Evolutionary conservation across 2,113 vertebrate genomes (phyloP).

Genomic region (Alligator mississippiensis): DNA sequence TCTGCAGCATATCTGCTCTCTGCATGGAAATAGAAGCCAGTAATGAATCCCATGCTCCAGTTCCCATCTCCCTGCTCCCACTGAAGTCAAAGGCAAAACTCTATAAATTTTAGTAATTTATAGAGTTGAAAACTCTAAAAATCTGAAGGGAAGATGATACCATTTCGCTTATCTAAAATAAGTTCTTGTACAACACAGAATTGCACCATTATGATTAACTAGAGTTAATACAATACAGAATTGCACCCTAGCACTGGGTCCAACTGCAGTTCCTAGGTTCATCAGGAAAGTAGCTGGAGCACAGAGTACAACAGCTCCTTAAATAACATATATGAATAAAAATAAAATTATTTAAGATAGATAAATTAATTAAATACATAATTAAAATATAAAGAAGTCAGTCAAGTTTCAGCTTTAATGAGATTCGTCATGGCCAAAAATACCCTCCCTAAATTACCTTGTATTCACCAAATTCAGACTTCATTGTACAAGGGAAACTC

Average conservation of each 20-base stretch:
- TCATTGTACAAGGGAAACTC: neutral
- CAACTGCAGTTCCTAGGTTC: too few species aligned
- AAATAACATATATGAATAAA: too few species aligned
- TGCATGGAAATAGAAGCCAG: neutral
- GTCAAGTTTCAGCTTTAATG: neutral
- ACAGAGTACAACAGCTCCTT: rapidly evolving
- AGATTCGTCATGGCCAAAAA: rapidly evolving
- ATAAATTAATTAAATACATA: rapidly evolving
- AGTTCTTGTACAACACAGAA: too few species aligned
- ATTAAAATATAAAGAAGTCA: neutral
- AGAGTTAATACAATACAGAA: too few species aligned
- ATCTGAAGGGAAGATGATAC: too few species aligned
- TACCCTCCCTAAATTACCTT: neutral
- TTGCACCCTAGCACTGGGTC: too few species aligned
- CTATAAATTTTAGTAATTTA: neutral
- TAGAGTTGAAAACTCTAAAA: neutral
- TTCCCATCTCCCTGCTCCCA: neutral
- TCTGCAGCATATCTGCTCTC: neutral
- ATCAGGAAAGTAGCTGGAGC: too few species aligned
- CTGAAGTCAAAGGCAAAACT: neutral
- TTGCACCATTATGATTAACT: too few species aligned
- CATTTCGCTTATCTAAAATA: too few species aligned
- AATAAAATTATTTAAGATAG: neutral
- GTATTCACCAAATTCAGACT: neutral
- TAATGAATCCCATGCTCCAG: neutral